Percentiles rank a stretch among this genome's conserved stretches.
Evolutionary conservation across 2,888 invertebrate genomes (phyloP).

Genomic region (Marasmarcha lunaedactyla): DNA sequence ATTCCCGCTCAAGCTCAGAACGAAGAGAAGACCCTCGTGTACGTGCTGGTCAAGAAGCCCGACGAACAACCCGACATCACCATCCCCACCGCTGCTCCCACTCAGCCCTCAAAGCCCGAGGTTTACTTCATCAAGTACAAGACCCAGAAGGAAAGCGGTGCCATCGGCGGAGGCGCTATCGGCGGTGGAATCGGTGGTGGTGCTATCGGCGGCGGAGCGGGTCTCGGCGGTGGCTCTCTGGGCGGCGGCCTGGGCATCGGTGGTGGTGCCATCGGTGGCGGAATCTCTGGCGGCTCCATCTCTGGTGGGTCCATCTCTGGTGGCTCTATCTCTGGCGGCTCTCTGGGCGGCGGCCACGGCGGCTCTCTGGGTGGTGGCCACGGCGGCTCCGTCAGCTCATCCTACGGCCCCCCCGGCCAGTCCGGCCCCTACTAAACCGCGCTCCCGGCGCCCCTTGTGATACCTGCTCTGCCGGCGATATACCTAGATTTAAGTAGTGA

Average conservation of each 20-base stretch:
- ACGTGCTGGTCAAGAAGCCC: slow-evolving; percentile 86
- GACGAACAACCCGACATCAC: slow-evolving; percentile 86
- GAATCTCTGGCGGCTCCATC: slow-evolving; percentile 40
- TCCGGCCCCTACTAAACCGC: slow-evolving; percentile 75
- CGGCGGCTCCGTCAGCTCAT: slow-evolving; percentile 60
- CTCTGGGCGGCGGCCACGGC: slow-evolving; percentile 25
- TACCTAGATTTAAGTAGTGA: slow-evolving; percentile 63
- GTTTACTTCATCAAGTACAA: slow-evolving; percentile 89
- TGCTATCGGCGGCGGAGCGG: slow-evolving; percentile 20
- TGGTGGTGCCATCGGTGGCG: slow-evolving; percentile 24
- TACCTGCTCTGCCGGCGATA: slow-evolving; percentile 64
- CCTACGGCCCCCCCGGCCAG: slow-evolving; percentile 75
- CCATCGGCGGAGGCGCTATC: slow-evolving; percentile 26
- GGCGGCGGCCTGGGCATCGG: slow-evolving; percentile 24
- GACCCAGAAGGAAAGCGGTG: slow-evolving; percentile 73
- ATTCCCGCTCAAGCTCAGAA: slow-evolving; percentile 80
- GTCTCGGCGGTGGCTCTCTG: slow-evolving; percentile 22
- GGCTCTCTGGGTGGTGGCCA: slow-evolving; percentile 29
- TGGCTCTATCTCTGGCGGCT: slow-evolving; percentile 20
- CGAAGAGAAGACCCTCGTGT: slow-evolving; percentile 84
- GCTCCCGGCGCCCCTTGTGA: slow-evolving; percentile 50
- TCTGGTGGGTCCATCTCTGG: slow-evolving; percentile 30
- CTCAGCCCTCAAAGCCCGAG: slow-evolving; percentile 84
- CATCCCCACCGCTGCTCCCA: slow-evolving; percentile 78
- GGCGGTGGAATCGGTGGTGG: slow-evolving; percentile 19